phyloP scores from a whole-genome alignment of 2,113 vertebrate genomes.

The Astur gentilis region DNA sequence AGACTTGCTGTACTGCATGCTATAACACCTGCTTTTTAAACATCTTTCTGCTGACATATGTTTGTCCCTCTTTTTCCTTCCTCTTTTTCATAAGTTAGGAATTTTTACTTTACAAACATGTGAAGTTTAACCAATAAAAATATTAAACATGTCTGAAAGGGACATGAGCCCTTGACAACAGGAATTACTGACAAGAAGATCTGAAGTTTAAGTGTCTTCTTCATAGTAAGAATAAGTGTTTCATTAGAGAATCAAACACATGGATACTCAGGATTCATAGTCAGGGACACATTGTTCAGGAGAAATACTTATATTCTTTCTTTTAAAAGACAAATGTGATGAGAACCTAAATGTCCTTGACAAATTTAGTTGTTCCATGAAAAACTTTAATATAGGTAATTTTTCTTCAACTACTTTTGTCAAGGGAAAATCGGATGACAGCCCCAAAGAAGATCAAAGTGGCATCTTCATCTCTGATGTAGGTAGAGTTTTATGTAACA shows the following conservation, averaged over 20 bases:
- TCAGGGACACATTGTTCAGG: neutral
- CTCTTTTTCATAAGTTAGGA: neutral
- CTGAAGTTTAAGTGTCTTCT: neutral
- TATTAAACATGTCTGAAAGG: neutral
- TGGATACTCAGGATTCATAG: neutral
- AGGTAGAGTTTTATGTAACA: neutral
- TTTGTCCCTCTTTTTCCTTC: neutral
- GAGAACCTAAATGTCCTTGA: neutral
- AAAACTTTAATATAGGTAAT: neutral
- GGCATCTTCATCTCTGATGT: neutral
- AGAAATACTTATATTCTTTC: neutral
- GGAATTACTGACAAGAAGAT: neutral
- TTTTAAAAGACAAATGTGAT: neutral
- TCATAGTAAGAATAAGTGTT: neutral
- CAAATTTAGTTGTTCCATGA: neutral
- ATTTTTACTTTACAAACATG: neutral
- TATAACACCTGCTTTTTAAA: neutral
- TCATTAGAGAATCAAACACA: neutral
- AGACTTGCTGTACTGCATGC: neutral
- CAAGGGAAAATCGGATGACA: neutral
- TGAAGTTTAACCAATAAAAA: neutral
- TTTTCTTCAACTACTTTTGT: neutral
- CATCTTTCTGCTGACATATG: neutral
- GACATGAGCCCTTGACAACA: neutral
- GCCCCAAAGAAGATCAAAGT: neutral